Base-by-base conservation (phyloP, 2,797 vertebrate species). In the Lithobates pipiens region DNA sequence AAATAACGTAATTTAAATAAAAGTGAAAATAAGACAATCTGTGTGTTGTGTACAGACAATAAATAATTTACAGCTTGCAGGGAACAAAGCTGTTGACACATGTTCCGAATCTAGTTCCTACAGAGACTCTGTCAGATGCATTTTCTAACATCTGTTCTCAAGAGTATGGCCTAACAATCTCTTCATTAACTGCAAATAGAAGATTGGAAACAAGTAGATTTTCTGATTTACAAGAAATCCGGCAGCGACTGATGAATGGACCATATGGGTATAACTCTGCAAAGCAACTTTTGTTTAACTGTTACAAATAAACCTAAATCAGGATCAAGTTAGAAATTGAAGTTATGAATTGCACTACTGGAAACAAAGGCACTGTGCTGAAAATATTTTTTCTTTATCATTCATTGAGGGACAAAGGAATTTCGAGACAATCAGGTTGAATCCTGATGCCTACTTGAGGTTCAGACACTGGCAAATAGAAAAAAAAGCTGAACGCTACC, bases 161-260 rank as follows among this genome's bases (percentile, higher is more conserved):
- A 39, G 32, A 72, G 57, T 81, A 36, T 61, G 54, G 32, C 69
- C 5, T 42, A 25, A 72, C 29, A 72, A 81, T 54, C 79, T 72
- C 69, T 81, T 81, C 68, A 81, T 72, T 81, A 81, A 81, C 69
- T 72, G 79, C 69, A 57, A 57, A 50, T 71, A n/a, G 78, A 68
- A 80, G 50, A 71, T 46, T 36, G 29, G 25, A 67, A 36, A 70
- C 50, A 71, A 72, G 54, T 50, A 11, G 71, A 81, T 36, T 54
- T 72, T 68, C 46, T n/a, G 39, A 80, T 70, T 42, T 69, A 71
- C 65, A 25, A 34, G 71, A 21, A 61, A 42, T 34, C 50, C 54
- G 71, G 50, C 80, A 73, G 70, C 10, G 80, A 73, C 34, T 23
- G 34, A 82, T 13, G 72, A 82, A 74, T 74, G 50, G 18, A 70